Base-by-base conservation (phyloP, 2,797 vertebrate genomes). In the Semotilus atromaculatus region DNA sequence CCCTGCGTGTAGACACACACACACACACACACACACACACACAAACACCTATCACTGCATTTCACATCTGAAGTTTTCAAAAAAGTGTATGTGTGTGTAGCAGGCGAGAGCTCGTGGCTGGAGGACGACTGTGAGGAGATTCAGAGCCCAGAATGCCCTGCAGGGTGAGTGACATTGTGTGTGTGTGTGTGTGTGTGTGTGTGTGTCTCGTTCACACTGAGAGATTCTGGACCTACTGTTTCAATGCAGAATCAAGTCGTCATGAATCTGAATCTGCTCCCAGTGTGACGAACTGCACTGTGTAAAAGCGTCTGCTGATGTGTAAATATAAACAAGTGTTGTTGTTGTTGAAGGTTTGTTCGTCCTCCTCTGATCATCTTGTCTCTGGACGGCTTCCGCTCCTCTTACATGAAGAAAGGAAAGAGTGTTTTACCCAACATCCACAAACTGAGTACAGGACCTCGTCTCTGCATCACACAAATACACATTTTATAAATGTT, bases 321-420 rank as follows among this genome's bases (percentile, higher is more conserved):
- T 1, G 0, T 60, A 2, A 9, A 29, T 9, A 3, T 45, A 18
- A 53, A 7, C 34, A 0, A 5, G 1, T 87, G 21, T 43, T n/a
- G 1, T 51, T 2, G 80, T 7, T 73, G 80, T 8, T 73, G 38
- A 91, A 99, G 98, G 81, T 99, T 99, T 86, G 86, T 95, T 77
- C 97, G 96, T 2, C 97, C 98, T 82, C 98, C 98, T 1, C 93
- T 99, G 91, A 98, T 99, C 91, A 98, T 99, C 93, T 92, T 99
- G 89, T 99, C 98, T 2, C 96, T 99, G 14, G 98, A 99, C 58
- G 98, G 98, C 1, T 99, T 99, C 91, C 96, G 98, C 29, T 96
- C 97, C 31, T 98, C 97, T 0, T 99, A 99, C 90, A 93, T 98
- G 95, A 98, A 98, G 93, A 99, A 98, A 89, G 96, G 97, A 70